phyloP scores from a whole-genome alignment of 2,797 vertebrate genomes.

The Psittacula echo region DNA sequence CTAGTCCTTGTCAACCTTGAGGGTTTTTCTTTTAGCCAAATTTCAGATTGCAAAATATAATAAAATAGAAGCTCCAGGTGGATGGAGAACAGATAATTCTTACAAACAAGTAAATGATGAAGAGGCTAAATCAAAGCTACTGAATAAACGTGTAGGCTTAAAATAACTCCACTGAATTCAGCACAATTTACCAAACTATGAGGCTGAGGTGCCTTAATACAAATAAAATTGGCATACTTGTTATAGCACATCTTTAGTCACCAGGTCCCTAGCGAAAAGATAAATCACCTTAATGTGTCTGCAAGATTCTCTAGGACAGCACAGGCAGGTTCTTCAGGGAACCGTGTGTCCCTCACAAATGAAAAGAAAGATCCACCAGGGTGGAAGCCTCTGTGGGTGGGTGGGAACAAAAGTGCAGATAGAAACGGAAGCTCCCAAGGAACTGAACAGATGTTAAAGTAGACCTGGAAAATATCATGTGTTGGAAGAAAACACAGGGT shows the following conservation, averaged over 20 bases:
- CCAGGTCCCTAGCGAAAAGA: background rate
- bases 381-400: background rate
- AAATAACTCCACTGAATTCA: background rate
- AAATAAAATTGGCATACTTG: background rate
- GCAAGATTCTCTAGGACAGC: background rate
- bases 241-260: background rate
- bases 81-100: slow-evolving; percentile 20
- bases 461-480: background rate
- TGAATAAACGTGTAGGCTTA: background rate
- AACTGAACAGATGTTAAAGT: background rate
- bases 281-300: background rate
- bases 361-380: background rate
- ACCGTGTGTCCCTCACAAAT: background rate
- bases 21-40: slow-evolving; percentile 77
- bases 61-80: slow-evolving; percentile 39
- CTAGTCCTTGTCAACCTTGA: slow-evolving; percentile 93
- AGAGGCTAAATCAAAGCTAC: slow-evolving; percentile 15
- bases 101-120: slow-evolving; percentile 25
- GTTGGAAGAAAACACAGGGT: background rate
- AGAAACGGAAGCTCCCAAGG: background rate
- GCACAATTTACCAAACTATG: background rate
- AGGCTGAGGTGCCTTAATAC: background rate
- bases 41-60: slow-evolving; percentile 63
- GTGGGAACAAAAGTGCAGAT: background rate
- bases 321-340: background rate